Evolutionary conservation across 2,888 invertebrate genomes (phyloP), one percentile per base, ranked within the genome.

Genomic region (Platerodrilus igneus): DNA sequence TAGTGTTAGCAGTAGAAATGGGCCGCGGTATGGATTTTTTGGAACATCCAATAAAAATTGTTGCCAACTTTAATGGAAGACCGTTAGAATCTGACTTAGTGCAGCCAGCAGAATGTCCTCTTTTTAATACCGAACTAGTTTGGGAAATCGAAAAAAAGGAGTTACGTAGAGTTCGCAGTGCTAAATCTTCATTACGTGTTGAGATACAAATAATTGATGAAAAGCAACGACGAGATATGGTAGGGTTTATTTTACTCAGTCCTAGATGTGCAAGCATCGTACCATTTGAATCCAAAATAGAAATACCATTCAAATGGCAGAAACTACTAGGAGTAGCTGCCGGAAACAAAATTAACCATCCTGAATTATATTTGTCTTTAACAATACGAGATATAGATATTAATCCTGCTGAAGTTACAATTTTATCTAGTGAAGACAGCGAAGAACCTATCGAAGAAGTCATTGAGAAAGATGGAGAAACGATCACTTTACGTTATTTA

Each of bases 61-160:
- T 60, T 2, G 67, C 62, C 1, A 65, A 63, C 45, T 67, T 67
- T 45, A 62, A 63, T 27, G 63, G 59, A 20, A 51, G 66, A 37
- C 50, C 60, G 10, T 51, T 68, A 42, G 83, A 86, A 64, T 80
- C 86, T 0, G 83, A 84, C 56, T 72, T 76, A 8, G 73, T 75
- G 5, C 70, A 75, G 2, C 72, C 80, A 0, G 69, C 71, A 17
- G 72, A 76, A 28, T 68, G 73, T 37, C 81, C 83, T 1, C 66
- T 74, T 26, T 85, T 86, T 59, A 79, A 80, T 47, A 82, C 81
- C 13, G 83, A 86, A 60, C 74, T 87, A 37, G 78, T 85, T 32
- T 88, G 87, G 87, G 85, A 86, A 63, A 79, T 82, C 2, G 82
- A 83, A 51, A 82, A 83, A 66, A 75, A 76, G 51, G 74, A 77